phyloP scores from a whole-genome alignment of 2,888 invertebrate genomes.

The Eretmocerus hayati region DNA sequence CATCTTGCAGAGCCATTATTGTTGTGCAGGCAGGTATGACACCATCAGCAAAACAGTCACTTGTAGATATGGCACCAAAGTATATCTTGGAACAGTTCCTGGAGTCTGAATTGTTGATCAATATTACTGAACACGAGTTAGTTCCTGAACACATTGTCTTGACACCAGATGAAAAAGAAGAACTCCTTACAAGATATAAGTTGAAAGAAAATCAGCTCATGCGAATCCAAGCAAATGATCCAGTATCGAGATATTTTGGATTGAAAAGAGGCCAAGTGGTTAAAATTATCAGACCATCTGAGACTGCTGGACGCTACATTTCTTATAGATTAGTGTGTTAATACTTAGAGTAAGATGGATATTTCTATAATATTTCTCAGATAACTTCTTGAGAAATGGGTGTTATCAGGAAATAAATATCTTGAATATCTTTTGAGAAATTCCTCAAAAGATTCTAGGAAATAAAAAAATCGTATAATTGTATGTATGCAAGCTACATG shows the following conservation, averaged over 20 bases:
- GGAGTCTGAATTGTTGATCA: slow-evolving; percentile 91
- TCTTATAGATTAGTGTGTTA: slow-evolving; percentile 91
- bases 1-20: slow-evolving; percentile 95
- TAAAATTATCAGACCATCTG: slow-evolving; percentile 95
- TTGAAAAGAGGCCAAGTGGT: slow-evolving; percentile 97
- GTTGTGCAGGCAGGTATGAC: slow-evolving; percentile 99
- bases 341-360: background rate
- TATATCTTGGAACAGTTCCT: slow-evolving; percentile 95
- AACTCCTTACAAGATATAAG: slow-evolving; percentile 91
- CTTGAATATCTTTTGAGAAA: too few relatives aligned
- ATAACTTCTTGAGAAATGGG: too few relatives aligned
- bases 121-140: slow-evolving; percentile 95
- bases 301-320: slow-evolving; percentile 97
- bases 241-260: slow-evolving; percentile 97
- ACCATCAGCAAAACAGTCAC: slow-evolving; percentile 93
- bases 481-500: too few relatives aligned
- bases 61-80: slow-evolving; percentile 98
- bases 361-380: slow-evolving; percentile 13
- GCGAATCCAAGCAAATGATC: slow-evolving; percentile 98
- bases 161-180: slow-evolving; percentile 96
- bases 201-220: slow-evolving; percentile 98
- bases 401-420: too few relatives aligned
- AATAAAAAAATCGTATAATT: too few relatives aligned
- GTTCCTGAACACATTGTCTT: slow-evolving; percentile 99
- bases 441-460: too few relatives aligned